Percentiles rank a stretch among this genome's conserved stretches.
phyloP scores from a whole-genome alignment of 2,113 vertebrate species.

The Pseudorectes ferrugineus region DNA sequence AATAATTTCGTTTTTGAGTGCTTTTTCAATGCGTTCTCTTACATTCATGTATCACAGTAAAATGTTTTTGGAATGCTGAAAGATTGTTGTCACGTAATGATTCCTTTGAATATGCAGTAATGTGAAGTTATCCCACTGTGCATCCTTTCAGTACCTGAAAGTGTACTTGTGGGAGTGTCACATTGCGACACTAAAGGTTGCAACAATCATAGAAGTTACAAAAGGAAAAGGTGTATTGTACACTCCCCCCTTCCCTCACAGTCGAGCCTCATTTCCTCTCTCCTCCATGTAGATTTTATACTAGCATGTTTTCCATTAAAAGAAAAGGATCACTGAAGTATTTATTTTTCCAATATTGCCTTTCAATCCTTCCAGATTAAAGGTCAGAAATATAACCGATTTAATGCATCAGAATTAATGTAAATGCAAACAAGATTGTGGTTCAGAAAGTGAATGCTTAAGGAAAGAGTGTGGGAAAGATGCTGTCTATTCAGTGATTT shows the following conservation, averaged over 20 bases:
- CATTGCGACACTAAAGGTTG: neutral
- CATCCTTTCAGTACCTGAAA: neutral
- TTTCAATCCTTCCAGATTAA: neutral
- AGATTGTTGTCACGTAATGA: neutral
- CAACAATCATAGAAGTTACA: neutral
- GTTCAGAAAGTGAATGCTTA: neutral
- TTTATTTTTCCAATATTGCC: neutral
- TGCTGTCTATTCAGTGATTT: neutral
- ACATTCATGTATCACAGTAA: neutral
- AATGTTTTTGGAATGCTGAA: neutral
- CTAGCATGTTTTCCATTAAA: neutral
- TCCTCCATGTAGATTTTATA: neutral
- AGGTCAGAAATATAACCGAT: neutral
- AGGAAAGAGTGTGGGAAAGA: neutral
- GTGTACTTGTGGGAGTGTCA: neutral
- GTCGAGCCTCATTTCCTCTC: neutral
- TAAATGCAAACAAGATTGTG: neutral
- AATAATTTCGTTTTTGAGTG: neutral
- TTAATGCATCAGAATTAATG: neutral
- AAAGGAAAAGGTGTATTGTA: neutral
- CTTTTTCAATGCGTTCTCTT: neutral
- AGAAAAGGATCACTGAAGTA: neutral
- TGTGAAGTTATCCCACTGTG: neutral
- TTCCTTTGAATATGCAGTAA: neutral
- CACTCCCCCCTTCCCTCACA: neutral